Evolutionary conservation across 2,797 vertebrate species (phyloP).

Genomic region (Xiphophorus birchmanni): DNA sequence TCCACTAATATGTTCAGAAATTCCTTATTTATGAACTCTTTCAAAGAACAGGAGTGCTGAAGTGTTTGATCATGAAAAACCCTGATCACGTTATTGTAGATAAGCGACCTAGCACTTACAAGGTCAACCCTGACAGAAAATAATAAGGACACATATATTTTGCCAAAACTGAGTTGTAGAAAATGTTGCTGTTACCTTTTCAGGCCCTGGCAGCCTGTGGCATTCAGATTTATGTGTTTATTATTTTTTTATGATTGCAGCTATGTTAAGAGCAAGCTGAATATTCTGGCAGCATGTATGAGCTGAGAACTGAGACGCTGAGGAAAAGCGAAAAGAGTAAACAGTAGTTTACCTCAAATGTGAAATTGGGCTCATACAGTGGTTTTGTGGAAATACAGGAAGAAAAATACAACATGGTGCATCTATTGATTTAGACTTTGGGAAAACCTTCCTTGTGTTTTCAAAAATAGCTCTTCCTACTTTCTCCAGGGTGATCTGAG

Average conservation of each 20-base stretch:
- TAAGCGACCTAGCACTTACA: no score
- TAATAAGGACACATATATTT: no score
- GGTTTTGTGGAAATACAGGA: not conserved
- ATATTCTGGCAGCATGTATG: not conserved
- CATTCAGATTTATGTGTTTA: no score
- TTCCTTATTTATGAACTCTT: not conserved
- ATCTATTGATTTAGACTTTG: slow-evolving; percentile 28
- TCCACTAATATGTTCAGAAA: not conserved
- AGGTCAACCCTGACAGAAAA: no score
- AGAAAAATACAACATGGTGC: slow-evolving; percentile 6
- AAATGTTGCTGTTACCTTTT: not conserved
- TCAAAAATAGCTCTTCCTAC: not conserved
- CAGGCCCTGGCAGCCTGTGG: no score
- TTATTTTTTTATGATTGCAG: no score
- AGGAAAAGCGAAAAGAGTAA: slow-evolving; percentile 22
- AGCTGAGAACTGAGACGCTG: slow-evolving; percentile 37
- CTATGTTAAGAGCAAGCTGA: no score
- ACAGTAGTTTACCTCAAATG: slow-evolving; percentile 25
- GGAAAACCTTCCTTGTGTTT: not conserved
- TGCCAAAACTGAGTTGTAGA: not conserved
- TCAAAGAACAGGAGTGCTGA: not conserved
- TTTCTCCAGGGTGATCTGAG: no score
- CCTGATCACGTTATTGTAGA: no score
- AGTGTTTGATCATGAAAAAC: not conserved
- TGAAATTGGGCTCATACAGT: slow-evolving; percentile 21